Evolutionary conservation across 2,113 vertebrate species (phyloP).

Genomic region (Trochalopteron elliotii): DNA sequence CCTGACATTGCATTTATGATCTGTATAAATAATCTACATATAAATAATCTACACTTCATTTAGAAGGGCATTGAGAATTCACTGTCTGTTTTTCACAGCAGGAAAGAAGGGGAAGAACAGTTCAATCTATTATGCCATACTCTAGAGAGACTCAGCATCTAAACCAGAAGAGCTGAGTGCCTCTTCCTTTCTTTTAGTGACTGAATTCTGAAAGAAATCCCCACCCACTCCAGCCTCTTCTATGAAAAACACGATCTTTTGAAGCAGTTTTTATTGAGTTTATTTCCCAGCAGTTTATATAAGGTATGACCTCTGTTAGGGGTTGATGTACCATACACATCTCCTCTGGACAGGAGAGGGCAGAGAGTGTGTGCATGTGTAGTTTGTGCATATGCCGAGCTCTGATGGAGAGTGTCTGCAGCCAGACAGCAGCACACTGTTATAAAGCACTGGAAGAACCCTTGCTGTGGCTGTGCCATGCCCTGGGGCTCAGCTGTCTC

Average conservation of each 20-base stretch:
- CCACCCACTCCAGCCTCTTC: not conserved
- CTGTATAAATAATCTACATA: not conserved
- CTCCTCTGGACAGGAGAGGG: not conserved
- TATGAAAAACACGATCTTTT: not conserved
- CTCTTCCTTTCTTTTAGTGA: not conserved
- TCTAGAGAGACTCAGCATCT: not conserved
- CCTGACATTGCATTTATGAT: not conserved
- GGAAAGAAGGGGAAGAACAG: not conserved
- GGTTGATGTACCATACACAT: not conserved
- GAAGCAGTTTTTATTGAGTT: not conserved
- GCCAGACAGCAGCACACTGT: not conserved
- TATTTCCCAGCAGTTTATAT: not conserved
- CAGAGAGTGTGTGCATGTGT: not conserved
- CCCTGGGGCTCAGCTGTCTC: conserved; percentile 2
- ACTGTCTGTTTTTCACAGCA: not conserved
- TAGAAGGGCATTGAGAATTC: not conserved
- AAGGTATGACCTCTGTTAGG: not conserved
- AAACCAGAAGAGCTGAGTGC: not conserved
- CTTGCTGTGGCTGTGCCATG: not conserved
- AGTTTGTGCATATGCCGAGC: accelerated
- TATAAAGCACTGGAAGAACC: not conserved
- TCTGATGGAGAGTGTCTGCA: not conserved
- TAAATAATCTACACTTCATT: not conserved
- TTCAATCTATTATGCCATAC: not conserved
- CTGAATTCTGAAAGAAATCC: not conserved